Percentiles rank a stretch among this genome's conserved stretches.
phyloP scores from a whole-genome alignment of 2,113 vertebrate species.

The Aptenodytes patagonicus region DNA sequence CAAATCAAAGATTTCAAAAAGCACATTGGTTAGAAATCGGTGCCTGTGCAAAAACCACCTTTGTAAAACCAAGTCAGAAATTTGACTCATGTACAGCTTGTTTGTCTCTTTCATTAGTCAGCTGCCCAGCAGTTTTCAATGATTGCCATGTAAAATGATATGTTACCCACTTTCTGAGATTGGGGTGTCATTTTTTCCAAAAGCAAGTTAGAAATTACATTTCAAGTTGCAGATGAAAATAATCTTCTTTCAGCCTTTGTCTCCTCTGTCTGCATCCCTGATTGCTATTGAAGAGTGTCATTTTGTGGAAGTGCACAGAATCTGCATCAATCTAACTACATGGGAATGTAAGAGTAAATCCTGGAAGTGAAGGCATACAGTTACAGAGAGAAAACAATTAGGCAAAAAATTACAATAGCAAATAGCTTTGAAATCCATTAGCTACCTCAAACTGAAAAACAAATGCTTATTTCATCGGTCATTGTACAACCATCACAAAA shows the following conservation, averaged over 20 bases:
- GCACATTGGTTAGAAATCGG: neutral
- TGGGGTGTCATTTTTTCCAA: neutral
- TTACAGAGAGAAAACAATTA: constrained; percentile 50
- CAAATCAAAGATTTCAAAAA: neutral
- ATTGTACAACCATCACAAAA: neutral
- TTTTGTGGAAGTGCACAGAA: neutral
- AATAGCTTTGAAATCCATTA: constrained; percentile 56
- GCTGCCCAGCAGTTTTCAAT: constrained; percentile 3
- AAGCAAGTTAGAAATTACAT: constrained; percentile 37
- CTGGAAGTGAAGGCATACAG: constrained; percentile 20
- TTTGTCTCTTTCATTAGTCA: constrained; percentile 19
- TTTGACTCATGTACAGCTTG: neutral
- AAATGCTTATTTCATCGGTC: neutral
- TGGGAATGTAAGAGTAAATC: neutral
- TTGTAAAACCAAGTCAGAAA: neutral
- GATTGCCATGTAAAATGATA: neutral
- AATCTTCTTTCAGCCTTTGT: neutral
- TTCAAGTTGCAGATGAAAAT: neutral
- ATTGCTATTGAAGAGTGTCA: neutral
- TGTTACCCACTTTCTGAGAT: neutral
- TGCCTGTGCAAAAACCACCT: neutral
- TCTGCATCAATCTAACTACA: constrained; percentile 12
- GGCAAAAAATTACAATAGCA: constrained; percentile 23
- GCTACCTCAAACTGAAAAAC: constrained; percentile 17
- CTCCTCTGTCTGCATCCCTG: neutral